Evolutionary conservation across 53 echinoderm and acorn worm genomes (phyloP).

Genomic region (Holothuria scabra): DNA sequence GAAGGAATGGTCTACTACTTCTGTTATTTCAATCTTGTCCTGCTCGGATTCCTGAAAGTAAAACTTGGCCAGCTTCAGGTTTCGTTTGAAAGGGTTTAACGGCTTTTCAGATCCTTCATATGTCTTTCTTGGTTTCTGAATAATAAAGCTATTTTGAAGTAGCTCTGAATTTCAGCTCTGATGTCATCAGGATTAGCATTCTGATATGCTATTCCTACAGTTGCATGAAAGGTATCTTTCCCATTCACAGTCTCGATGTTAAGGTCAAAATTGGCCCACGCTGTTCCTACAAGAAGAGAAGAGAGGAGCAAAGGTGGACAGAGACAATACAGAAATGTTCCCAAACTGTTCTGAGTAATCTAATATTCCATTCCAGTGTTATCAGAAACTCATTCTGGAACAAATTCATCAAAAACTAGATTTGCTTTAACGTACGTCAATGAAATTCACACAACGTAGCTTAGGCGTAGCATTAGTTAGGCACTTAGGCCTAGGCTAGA

Average conservation of each 20-base stretch:
- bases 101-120: constrained; percentile 24
- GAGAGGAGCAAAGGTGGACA: not conserved
- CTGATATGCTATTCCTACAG: constrained; percentile 43
- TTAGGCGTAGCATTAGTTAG: too few relatives aligned
- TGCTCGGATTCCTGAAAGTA: constrained; percentile 1
- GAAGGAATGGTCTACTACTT: not conserved
- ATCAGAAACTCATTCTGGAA: too few relatives aligned
- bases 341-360: too few relatives aligned
- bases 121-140: constrained; percentile 25
- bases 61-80: constrained; percentile 32
- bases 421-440: too few relatives aligned
- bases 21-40: not conserved
- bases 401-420: too few relatives aligned
- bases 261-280: constrained; percentile 52
- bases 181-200: not conserved
- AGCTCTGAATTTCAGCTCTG: not conserved
- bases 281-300: constrained; percentile 28
- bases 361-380: too few relatives aligned
- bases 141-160: not conserved
- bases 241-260: constrained; percentile 55
- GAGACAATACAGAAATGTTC: too few relatives aligned
- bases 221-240: constrained; percentile 38
- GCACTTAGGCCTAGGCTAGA: too few relatives aligned
- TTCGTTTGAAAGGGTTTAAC: constrained; percentile 15
- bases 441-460: too few relatives aligned